Conservation (phyloP, 2,797 vertebrate genomes). For the Pangasius djambal region DNA sequence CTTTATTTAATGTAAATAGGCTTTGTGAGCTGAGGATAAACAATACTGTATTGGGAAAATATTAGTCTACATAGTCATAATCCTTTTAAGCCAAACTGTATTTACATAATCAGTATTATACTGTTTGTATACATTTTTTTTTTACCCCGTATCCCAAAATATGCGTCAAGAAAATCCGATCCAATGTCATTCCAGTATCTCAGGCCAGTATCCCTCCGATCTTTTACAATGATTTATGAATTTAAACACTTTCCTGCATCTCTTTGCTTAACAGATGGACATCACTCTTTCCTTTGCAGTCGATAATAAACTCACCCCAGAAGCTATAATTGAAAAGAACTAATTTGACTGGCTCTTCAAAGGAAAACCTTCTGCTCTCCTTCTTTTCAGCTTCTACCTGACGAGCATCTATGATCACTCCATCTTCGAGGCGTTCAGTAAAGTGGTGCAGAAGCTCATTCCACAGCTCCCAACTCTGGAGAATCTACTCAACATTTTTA, state of each 20-base stretch:
- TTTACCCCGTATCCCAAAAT: neutral
- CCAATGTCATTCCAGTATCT: neutral
- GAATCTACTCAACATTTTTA: constrained; percentile 97
- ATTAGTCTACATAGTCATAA: neutral
- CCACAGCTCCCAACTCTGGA: constrained; percentile 93
- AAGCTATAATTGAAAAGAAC: neutral
- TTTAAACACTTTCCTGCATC: neutral
- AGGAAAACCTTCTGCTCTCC: neutral
- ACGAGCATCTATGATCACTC: constrained; percentile 89
- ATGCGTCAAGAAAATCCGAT: neutral
- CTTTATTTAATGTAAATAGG: neutral
- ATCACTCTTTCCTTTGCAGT: neutral
- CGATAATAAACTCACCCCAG: neutral
- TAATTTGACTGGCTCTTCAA: neutral
- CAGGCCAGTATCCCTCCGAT: neutral
- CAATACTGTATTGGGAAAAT: neutral
- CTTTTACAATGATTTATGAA: neutral
- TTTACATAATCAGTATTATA: neutral
- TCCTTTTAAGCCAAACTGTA: neutral
- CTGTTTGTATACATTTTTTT: neutral
- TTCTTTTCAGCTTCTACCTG: constrained; percentile 87
- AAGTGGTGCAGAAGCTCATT: constrained; percentile 89
- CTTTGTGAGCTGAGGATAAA: neutral
- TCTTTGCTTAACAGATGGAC: neutral
- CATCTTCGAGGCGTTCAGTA: constrained; percentile 90